phyloP scores from a whole-genome alignment of 2,888 invertebrate genomes.

The Dicycla oo region DNA sequence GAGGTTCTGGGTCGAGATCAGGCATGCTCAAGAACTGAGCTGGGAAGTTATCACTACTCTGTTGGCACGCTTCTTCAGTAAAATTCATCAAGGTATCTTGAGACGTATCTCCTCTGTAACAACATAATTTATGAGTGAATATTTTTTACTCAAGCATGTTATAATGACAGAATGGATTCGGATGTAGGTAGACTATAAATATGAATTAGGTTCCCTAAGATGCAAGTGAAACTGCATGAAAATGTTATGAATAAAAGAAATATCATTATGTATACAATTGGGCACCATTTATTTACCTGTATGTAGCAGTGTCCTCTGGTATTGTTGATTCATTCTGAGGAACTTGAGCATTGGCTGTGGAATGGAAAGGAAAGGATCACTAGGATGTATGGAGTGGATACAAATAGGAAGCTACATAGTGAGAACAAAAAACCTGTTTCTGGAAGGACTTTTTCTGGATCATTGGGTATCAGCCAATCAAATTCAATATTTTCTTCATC shows the following conservation, averaged over 20 bases:
- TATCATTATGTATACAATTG: background rate
- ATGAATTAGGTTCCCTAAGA: background rate
- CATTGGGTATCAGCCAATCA: slow-evolving; percentile 78
- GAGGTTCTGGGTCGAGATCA: slow-evolving; percentile 79
- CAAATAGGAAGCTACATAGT: slow-evolving; percentile 43
- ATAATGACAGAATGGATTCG: background rate
- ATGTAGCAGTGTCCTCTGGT: slow-evolving; percentile 48
- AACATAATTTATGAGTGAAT: background rate
- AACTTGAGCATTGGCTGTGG: slow-evolving; percentile 58
- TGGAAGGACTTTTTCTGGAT: slow-evolving; percentile 63
- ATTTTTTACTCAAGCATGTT: background rate
- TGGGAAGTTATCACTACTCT: slow-evolving; percentile 77
- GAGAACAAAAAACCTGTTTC: slow-evolving; percentile 75
- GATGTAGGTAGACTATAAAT: background rate
- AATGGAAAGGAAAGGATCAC: slow-evolving; percentile 64
- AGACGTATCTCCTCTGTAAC: slow-evolving; percentile 75
- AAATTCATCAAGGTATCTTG: slow-evolving; percentile 78
- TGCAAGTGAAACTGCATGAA: background rate
- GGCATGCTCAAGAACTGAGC: slow-evolving; percentile 84
- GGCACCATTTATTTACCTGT: slow-evolving; percentile 35
- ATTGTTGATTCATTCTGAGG: slow-evolving; percentile 56
- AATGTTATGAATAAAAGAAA: background rate
- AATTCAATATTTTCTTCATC: slow-evolving; percentile 82
- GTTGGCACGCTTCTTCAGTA: slow-evolving; percentile 76
- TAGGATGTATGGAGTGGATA: slow-evolving; percentile 59